Evolutionary conservation across 1,140 invertebrate species (phyloP).

Genomic region (Drosophila yakuba): DNA sequence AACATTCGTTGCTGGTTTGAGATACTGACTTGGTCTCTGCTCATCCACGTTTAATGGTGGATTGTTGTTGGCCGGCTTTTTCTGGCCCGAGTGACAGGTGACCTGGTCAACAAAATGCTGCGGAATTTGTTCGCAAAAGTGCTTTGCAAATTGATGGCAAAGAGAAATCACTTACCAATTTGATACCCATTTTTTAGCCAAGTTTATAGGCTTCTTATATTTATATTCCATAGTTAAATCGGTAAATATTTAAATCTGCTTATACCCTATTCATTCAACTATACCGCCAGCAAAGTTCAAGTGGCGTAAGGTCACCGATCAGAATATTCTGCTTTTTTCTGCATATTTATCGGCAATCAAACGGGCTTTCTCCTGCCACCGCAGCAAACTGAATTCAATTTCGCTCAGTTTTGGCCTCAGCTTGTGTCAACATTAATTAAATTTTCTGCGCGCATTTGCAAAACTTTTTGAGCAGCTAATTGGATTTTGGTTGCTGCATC

Average conservation of each 20-base stretch:
- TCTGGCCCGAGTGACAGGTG: slow-evolving; percentile 41
- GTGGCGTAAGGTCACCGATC: slow-evolving; percentile 17
- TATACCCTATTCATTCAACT: too few species aligned
- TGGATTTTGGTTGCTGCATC: slow-evolving; percentile 71
- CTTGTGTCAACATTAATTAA: slow-evolving; percentile 83
- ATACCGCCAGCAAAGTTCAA: slow-evolving; percentile 3
- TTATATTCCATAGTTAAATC: too few species aligned
- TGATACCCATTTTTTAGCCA: neutral
- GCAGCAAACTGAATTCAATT: slow-evolving; percentile 43
- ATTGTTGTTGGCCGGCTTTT: slow-evolving; percentile 27
- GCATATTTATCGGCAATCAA: neutral
- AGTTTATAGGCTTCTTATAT: neutral
- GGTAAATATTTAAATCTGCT: too few species aligned
- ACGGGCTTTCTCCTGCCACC: neutral
- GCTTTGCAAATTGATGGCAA: slow-evolving; percentile 10
- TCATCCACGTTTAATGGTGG: slow-evolving; percentile 46
- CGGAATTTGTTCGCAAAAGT: neutral
- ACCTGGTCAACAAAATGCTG: slow-evolving; percentile 16
- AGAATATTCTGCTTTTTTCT: slow-evolving; percentile 1
- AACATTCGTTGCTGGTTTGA: slow-evolving; percentile 37
- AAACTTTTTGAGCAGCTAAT: slow-evolving; percentile 81
- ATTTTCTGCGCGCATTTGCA: slow-evolving; percentile 72
- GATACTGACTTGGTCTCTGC: slow-evolving; percentile 31
- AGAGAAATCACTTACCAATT: neutral
- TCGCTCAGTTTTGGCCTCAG: slow-evolving; percentile 52